Evolutionary conservation across 2,888 invertebrate species (phyloP).

Genomic region (Scaptomyza polygonia): DNA sequence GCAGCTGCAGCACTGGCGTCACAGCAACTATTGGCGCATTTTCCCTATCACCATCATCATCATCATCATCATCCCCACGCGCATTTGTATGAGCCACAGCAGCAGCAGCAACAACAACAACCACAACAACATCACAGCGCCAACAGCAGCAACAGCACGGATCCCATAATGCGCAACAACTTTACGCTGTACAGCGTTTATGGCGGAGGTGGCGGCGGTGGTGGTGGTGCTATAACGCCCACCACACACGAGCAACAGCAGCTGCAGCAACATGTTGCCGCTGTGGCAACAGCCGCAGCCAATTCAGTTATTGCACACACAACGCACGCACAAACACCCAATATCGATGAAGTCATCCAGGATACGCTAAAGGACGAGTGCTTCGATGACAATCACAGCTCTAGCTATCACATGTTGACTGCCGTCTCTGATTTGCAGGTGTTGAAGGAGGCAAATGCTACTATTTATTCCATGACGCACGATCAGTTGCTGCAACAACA

Average conservation of each 20-base stretch:
- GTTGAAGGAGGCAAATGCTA: conserved; percentile 75
- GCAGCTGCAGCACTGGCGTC: conserved; percentile 54
- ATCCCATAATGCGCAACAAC: conserved; percentile 81
- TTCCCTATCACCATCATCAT: conserved; percentile 56
- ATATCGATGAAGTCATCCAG: conserved; percentile 84
- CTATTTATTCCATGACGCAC: conserved; percentile 68
- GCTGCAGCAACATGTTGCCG: conserved; percentile 63
- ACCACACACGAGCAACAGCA: conserved; percentile 62
- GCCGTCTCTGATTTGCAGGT: conserved; percentile 81
- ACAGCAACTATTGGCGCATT: conserved; percentile 66
- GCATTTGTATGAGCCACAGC: conserved; percentile 67
- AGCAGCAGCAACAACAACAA: conserved; percentile 40
- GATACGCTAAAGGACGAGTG: conserved; percentile 84
- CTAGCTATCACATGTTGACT: conserved; percentile 82
- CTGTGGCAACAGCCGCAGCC: conserved; percentile 65
- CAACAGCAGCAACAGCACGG: conserved; percentile 63
- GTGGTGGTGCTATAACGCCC: conserved; percentile 21
- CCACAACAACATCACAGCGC: not conserved
- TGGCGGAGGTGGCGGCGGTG: conserved; percentile 49
- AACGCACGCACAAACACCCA: conserved; percentile 56
- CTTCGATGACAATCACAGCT: conserved; percentile 80
- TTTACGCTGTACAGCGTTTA: conserved; percentile 75
- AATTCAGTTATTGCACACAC: conserved; percentile 59
- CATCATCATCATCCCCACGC: conserved; percentile 46
- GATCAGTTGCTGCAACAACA: conserved; percentile 67